Evolutionary conservation across 2,797 vertebrate species (phyloP), one percentile per base, ranked within the genome.

Genomic region (Sardinella longiceps): DNA sequence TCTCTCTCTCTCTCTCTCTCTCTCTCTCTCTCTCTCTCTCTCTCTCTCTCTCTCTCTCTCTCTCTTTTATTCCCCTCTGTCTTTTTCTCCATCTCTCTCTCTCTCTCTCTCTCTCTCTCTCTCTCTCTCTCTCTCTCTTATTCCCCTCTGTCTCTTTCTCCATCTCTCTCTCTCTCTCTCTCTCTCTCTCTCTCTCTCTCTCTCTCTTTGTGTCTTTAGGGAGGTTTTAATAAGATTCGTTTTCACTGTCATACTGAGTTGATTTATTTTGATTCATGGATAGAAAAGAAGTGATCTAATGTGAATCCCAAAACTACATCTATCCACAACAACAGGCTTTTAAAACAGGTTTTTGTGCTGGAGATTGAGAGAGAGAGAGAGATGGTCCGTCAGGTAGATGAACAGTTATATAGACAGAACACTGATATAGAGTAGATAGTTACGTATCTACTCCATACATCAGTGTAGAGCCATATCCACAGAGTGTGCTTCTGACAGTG

Each of bases 21-120:
- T 33, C 70, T 39, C 83, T 84, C 81, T 37, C 45, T 83, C 70
- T 83, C 53, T 70, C 46, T 77, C 33, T 6, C n/a, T 30, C 15
- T 43, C 15, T 28, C 5, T 25, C 81, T 58, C 33, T 33, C 80
- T 39, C 83, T 85, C 82, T 37, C 50, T 84, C 70, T 84, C 63
- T 70, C 53, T 77, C 33, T 58, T 9, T 43, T 46, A 56, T 7
- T 30, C 20, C 51, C 23, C 18, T 51, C 11, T 23, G 6, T 82
- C 11, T 2, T 23, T 45, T 80, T 28, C 58, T 7, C 74, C 1
- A 25, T 80, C 45, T 82, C 28, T 51, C 84, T 84, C 85, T 25
- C 51, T 50, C 83, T 14, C 20, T 63, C 28, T n/a, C 39, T 25
- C 5, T 25, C 28, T 45, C 20, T 37, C 15, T 5, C 5, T 30